Percentiles rank a stretch among this genome's conserved stretches.
These are phyloP conservation scores for Brienomyrus brachyistius DNA, from an alignment of 2,113 vertebrate species.

Conservation along the genomic window DNA sequence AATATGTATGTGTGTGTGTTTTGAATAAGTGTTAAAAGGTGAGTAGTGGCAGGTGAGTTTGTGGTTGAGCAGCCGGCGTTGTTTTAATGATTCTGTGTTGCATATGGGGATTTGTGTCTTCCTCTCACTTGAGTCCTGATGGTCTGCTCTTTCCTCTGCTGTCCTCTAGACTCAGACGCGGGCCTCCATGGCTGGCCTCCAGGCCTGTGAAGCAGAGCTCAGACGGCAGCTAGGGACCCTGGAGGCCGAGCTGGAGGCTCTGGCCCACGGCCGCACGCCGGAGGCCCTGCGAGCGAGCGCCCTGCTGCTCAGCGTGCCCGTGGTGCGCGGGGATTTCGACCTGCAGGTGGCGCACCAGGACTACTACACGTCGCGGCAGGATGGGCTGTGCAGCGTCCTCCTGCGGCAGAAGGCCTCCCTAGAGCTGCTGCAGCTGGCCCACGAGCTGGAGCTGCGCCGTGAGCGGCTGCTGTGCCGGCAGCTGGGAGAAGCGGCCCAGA, in stretches of 20 bases:
- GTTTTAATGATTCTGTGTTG: neutral
- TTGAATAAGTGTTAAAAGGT: neutral
- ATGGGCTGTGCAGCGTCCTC: constrained; percentile 70
- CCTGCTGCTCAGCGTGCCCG: constrained; percentile 62
- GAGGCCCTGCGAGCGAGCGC: constrained; percentile 68
- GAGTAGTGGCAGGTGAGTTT: neutral
- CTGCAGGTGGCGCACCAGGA: constrained; percentile 72
- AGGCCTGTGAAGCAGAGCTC: constrained; percentile 57
- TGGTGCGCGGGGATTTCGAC: constrained; percentile 70
- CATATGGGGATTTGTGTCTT: neutral
- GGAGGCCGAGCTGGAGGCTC: constrained; percentile 62
- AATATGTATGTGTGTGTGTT: neutral
- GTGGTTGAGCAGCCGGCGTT: neutral
- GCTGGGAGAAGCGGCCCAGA: constrained; percentile 55
- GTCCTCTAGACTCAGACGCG: constrained; percentile 43
- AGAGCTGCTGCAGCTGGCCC: constrained; percentile 75
- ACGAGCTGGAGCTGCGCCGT: constrained; percentile 69
- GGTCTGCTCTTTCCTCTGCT: neutral
- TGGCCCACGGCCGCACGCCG: constrained; percentile 64
- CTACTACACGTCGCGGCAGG: constrained; percentile 65
- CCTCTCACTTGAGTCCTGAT: neutral
- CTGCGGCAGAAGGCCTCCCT: constrained; percentile 79
- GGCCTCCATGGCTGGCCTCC: constrained; percentile 42
- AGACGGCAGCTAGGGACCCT: constrained; percentile 61
- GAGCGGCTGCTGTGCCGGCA: constrained; percentile 52